Conservation (phyloP, 1,140 invertebrate genomes). For the Trachymyrmex septentrionalis region DNA sequence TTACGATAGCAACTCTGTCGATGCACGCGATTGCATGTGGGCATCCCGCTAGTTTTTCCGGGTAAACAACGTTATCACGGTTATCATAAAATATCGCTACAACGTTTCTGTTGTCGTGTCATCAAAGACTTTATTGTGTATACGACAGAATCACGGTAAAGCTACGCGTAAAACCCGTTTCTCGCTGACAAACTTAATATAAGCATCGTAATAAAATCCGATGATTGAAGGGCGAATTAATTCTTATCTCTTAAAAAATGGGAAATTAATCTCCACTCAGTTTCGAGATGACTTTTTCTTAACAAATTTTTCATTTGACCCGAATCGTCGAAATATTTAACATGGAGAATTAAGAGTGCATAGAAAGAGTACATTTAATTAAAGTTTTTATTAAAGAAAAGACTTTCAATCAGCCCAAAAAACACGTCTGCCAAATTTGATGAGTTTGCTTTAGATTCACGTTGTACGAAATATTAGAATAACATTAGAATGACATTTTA, state of each 20-base stretch:
- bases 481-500: background rate
- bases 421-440: background rate
- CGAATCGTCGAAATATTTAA: background rate
- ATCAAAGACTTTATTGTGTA: background rate
- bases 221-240: background rate
- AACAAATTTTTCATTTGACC: conserved; percentile 1
- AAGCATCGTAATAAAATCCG: background rate
- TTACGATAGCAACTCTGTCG: conserved; percentile 21
- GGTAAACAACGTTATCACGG: conserved; percentile 52
- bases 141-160: conserved; percentile 25
- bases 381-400: background rate
- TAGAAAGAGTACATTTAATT: background rate
- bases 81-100: conserved; percentile 40
- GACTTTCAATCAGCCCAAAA: background rate
- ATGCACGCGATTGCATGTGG: conserved; percentile 12
- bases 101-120: background rate
- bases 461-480: background rate
- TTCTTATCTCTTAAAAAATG: background rate
- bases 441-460: background rate
- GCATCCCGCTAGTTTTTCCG: conserved; percentile 35
- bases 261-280: background rate
- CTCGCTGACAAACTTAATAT: background rate
- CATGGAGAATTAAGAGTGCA: background rate
- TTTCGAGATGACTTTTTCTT: background rate
- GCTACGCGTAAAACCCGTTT: background rate